A percentile compares a stretch with the other conserved stretches of the same genome.
Evolutionary conservation across 2,113 vertebrate species (phyloP).

Genomic region (Puma concolor): DNA sequence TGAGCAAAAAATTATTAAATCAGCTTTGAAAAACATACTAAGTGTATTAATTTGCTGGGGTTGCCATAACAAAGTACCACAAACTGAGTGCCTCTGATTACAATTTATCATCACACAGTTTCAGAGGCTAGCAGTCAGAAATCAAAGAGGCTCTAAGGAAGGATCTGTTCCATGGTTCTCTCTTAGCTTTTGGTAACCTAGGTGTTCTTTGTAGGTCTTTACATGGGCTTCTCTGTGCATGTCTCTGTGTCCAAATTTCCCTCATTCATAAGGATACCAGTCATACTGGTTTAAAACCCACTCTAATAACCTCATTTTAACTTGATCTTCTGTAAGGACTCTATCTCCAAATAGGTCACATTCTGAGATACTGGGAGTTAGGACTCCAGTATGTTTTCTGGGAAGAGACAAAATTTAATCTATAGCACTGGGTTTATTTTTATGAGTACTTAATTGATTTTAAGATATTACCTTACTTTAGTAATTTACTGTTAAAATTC

Average conservation of each 20-base stretch:
- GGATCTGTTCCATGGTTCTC: background rate
- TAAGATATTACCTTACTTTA: background rate
- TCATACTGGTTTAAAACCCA: background rate
- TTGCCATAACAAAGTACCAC: background rate
- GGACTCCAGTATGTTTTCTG: background rate
- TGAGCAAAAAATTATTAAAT: background rate
- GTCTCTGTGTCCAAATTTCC: background rate
- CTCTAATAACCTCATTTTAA: background rate
- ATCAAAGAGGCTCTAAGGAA: background rate
- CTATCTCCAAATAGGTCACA: background rate
- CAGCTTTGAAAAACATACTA: background rate
- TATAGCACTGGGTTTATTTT: background rate
- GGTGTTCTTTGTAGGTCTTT: background rate
- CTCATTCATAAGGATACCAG: background rate
- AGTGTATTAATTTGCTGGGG: background rate
- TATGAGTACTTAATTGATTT: background rate
- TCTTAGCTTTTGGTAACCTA: background rate
- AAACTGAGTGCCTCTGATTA: background rate
- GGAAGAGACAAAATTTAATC: background rate
- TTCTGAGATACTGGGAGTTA: background rate
- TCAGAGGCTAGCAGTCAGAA: background rate
- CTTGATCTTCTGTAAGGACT: background rate
- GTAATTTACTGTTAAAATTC: background rate
- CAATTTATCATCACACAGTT: background rate
- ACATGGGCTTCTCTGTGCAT: background rate